These are phyloP conservation scores for Trissoscelio sp. DNA, from an alignment of 2,888 invertebrate genomes.

Conservation along the genomic window DNA sequence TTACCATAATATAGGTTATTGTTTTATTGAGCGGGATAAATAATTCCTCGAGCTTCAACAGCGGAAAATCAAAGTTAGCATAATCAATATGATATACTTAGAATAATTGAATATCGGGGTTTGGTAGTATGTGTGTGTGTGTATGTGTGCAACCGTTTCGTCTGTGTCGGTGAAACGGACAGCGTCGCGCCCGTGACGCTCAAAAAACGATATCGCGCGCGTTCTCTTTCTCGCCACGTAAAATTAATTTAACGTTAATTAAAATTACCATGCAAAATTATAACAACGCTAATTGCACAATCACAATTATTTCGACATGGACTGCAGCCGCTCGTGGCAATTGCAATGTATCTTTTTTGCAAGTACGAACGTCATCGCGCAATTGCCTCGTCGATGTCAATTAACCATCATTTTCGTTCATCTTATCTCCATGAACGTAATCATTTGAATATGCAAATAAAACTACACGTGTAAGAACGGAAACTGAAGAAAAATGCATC, in stretches of 20 bases:
- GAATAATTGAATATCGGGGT: slow-evolving; percentile 38
- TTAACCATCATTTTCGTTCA: slow-evolving; percentile 51
- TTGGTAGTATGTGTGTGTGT: too few relatives aligned
- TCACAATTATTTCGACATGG: background rate
- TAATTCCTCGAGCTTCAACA: slow-evolving; percentile 28
- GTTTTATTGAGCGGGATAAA: slow-evolving; percentile 41
- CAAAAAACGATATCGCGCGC: slow-evolving; percentile 11
- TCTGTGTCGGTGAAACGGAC: slow-evolving; percentile 10
- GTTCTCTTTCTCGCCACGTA: slow-evolving; percentile 11
- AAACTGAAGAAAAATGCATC: slow-evolving; percentile 46
- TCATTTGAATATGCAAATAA: slow-evolving; percentile 64
- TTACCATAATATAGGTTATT: slow-evolving; percentile 21
- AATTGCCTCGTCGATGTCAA: slow-evolving; percentile 42
- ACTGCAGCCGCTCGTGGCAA: background rate
- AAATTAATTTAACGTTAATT: slow-evolving; percentile 39
- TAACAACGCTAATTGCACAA: slow-evolving; percentile 18
- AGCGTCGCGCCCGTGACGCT: background rate
- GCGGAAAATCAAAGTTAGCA: slow-evolving; percentile 48
- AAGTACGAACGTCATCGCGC: slow-evolving; percentile 19
- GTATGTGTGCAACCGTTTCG: slow-evolving; percentile 8
- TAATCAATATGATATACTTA: slow-evolving; percentile 57
- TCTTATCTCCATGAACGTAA: slow-evolving; percentile 39
- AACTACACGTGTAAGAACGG: slow-evolving; percentile 59
- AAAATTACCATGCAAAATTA: slow-evolving; percentile 14
- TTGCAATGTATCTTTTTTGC: slow-evolving; percentile 18